Percentiles rank a stretch among this genome's conserved stretches.
These are phyloP conservation scores for Esox masquinongy DNA, from an alignment of 2,797 vertebrate genomes.

Conservation along the genomic window DNA sequence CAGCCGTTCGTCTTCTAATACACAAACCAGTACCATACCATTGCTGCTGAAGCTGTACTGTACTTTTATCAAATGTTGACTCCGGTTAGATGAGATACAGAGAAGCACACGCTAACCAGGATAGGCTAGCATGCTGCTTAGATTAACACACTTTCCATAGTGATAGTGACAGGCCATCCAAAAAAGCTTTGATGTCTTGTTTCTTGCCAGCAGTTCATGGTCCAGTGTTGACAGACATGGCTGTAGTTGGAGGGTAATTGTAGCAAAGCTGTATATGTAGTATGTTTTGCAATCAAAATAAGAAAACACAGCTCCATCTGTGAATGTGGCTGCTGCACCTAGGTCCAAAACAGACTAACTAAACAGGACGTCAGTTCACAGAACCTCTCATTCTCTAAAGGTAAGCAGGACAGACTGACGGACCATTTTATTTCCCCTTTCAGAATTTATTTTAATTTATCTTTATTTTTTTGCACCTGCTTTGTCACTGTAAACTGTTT, in stretches of 20 bases:
- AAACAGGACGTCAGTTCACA: constrained; percentile 16
- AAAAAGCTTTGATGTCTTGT: constrained; percentile 7
- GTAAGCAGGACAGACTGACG: not conserved
- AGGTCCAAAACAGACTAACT: constrained; percentile 58
- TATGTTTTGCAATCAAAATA: constrained; percentile 70
- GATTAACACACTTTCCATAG: constrained; percentile 35
- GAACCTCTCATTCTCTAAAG: not conserved
- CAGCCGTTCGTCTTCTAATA: constrained; percentile 2
- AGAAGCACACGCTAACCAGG: constrained; percentile 15
- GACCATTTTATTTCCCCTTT: not conserved
- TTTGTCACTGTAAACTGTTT: too few species aligned
- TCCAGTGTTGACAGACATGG: not conserved
- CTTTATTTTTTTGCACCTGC: too few species aligned
- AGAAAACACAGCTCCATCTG: constrained; percentile 44
- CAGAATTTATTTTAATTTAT: not conserved
- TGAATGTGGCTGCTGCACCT: constrained; percentile 59
- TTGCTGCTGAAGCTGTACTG: constrained; percentile 10
- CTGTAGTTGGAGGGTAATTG: constrained; percentile 1
- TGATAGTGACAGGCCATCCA: constrained; percentile 22
- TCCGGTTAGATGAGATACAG: constrained; percentile 8
- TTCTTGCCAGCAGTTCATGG: not conserved
- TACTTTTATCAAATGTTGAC: constrained; percentile 9
- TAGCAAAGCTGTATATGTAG: not conserved
- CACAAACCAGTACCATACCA: constrained; percentile 22
- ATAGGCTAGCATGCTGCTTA: constrained; percentile 22